Percentiles rank a stretch among this genome's conserved stretches.
Conservation (phyloP, 2,797 vertebrate genomes). For the Phaenicophaeus curvirostris region DNA sequence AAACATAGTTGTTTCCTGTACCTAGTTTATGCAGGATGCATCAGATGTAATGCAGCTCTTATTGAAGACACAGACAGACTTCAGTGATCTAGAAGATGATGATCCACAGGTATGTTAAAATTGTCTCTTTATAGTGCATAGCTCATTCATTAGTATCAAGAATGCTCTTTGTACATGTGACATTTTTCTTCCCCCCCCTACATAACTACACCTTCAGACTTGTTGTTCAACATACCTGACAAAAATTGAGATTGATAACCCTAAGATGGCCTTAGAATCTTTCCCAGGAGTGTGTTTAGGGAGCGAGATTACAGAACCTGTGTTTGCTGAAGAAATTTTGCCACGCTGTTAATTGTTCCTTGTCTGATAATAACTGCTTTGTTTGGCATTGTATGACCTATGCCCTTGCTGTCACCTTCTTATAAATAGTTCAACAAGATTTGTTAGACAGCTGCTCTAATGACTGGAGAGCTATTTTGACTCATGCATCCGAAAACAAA, state of each 20-base stretch:
- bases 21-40: slow-evolving; percentile 98
- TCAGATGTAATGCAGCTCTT: slow-evolving; percentile 98
- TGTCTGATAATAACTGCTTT: neutral
- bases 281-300: neutral
- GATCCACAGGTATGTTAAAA: slow-evolving; percentile 88
- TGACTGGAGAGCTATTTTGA: slow-evolving; percentile 8
- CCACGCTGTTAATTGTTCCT: neutral
- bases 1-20: neutral
- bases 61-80: slow-evolving; percentile 96
- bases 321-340: neutral
- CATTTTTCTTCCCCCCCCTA: neutral
- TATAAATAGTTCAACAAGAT: slow-evolving; percentile 34
- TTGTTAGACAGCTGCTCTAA: slow-evolving; percentile 24
- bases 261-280: neutral
- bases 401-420: slow-evolving; percentile 3
- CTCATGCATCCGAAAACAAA: neutral
- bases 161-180: fast-evolving
- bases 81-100: slow-evolving; percentile 95
- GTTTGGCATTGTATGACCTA: neutral
- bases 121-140: neutral
- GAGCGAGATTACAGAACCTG: neutral
- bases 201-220: neutral
- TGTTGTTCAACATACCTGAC: neutral
- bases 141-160: neutral
- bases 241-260: neutral